Percentiles rank a stretch among this genome's conserved stretches.
Conservation (phyloP, 2,797 vertebrate species). For the Leptatherina wallacei region DNA sequence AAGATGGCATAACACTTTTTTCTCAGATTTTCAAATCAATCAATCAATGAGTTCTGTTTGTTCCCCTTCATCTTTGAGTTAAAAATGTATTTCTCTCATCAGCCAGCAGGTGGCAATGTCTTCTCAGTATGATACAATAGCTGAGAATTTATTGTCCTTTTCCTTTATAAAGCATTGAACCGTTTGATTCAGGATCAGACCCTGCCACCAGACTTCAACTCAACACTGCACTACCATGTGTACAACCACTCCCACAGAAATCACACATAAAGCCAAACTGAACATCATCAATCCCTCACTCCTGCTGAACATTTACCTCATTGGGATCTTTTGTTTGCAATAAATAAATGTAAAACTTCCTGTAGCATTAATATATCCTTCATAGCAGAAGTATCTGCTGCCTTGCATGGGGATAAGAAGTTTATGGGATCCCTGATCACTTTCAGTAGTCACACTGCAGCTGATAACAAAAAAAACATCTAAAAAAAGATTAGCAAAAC, state of each 20-base stretch:
- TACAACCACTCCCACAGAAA: constrained; percentile 5
- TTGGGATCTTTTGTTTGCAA: background rate
- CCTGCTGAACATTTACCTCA: background rate
- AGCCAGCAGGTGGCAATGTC: constrained; percentile 68
- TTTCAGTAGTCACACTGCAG: background rate
- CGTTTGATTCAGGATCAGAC: constrained; percentile 1
- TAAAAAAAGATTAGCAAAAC: background rate
- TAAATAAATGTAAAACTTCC: background rate
- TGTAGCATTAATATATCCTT: background rate
- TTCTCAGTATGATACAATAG: background rate
- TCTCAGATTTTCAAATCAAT: background rate
- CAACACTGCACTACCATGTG: constrained; percentile 1
- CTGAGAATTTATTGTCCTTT: background rate
- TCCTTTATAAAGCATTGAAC: background rate
- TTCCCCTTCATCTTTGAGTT: background rate
- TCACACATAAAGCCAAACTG: constrained; percentile 15
- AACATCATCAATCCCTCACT: background rate
- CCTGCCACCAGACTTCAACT: background rate
- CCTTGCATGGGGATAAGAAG: background rate
- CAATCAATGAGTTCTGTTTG: background rate
- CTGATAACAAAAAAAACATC: background rate
- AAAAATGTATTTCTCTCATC: background rate
- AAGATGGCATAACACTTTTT: background rate
- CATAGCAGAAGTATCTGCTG: background rate
- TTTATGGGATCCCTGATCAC: background rate